phyloP scores from a whole-genome alignment of 2,797 vertebrate species.

The Rhinichthys osculus region DNA sequence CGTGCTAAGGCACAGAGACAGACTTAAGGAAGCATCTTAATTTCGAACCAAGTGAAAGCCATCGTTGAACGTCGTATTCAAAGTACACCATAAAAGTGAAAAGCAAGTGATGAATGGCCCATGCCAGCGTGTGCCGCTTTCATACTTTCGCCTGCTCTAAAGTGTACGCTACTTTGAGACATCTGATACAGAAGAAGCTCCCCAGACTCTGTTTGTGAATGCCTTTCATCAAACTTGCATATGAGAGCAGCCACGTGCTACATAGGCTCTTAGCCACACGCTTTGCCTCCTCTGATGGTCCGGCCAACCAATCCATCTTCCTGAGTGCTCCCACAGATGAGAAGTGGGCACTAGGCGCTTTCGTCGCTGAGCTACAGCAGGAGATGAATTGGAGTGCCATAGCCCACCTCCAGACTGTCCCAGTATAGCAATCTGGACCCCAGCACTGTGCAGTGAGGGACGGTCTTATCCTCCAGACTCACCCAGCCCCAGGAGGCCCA shows the following conservation, averaged over 20 bases:
- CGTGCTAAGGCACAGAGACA: conserved; percentile 32
- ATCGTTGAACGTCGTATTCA: neutral
- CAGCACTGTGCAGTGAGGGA: conserved; percentile 71
- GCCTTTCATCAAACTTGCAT: conserved; percentile 89
- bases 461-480: conserved; percentile 68
- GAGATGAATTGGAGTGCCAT: conserved; percentile 90
- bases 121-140: conserved; percentile 43
- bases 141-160: conserved; percentile 38
- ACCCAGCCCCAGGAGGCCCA: conserved; percentile 59
- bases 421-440: conserved; percentile 83
- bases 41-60: conserved; percentile 28
- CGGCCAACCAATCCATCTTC: conserved; percentile 88
- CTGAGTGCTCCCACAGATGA: conserved; percentile 83
- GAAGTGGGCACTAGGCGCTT: conserved; percentile 83
- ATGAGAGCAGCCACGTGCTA: conserved; percentile 85
- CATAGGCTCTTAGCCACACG: conserved; percentile 85
- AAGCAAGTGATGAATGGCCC: conserved; percentile 38
- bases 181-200: conserved; percentile 80
- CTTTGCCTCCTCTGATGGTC: conserved; percentile 85
- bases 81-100: conserved; percentile 17
- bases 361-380: conserved; percentile 88
- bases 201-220: conserved; percentile 84
- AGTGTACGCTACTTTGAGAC: conserved; percentile 54
- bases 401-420: conserved; percentile 82
- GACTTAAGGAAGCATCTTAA: conserved; percentile 33